Percentiles rank a stretch among this genome's conserved stretches.
Conservation (phyloP, 2,888 invertebrate species). For the Perizoma affinitatum region DNA sequence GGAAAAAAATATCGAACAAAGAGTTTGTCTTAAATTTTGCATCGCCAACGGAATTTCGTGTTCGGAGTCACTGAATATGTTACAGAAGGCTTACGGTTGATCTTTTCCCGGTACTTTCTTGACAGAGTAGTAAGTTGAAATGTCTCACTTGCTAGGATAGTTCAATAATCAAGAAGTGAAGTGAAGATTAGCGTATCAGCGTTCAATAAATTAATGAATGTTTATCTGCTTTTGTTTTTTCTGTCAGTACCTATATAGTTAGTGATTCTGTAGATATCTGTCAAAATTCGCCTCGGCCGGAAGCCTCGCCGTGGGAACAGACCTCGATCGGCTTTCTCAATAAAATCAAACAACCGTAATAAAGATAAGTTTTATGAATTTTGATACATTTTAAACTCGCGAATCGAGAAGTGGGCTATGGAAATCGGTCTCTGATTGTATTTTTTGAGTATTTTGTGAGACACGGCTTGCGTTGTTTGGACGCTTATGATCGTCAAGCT, state of each 20-base stretch:
- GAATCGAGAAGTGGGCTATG: slow-evolving; percentile 47
- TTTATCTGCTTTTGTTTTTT: slow-evolving; percentile 43
- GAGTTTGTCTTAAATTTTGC: no score
- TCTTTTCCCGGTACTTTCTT: no score
- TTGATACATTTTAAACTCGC: slow-evolving; percentile 49
- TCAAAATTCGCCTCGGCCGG: slow-evolving; percentile 83
- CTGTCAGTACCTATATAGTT: slow-evolving; percentile 66
- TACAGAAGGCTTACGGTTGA: no score
- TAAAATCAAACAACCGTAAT: slow-evolving; percentile 70
- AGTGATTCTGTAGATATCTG: slow-evolving; percentile 76
- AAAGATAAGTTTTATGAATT: slow-evolving; percentile 52
- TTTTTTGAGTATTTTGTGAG: slow-evolving; percentile 18
- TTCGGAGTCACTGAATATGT: no score
- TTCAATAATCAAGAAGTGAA: no score
- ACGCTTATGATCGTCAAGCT: no score
- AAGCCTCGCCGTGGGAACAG: slow-evolving; percentile 77
- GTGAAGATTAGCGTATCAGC: no score
- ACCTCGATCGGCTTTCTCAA: slow-evolving; percentile 75
- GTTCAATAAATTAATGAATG: no score
- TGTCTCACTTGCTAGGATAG: no score
- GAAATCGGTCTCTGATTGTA: slow-evolving; percentile 44
- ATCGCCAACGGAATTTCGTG: no score
- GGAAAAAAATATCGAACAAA: no score
- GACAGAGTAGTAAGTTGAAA: no score
- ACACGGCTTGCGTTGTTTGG: neutral